Evolutionary conservation across 2,113 vertebrate species (phyloP).

Genomic region (Mirza zaza): DNA sequence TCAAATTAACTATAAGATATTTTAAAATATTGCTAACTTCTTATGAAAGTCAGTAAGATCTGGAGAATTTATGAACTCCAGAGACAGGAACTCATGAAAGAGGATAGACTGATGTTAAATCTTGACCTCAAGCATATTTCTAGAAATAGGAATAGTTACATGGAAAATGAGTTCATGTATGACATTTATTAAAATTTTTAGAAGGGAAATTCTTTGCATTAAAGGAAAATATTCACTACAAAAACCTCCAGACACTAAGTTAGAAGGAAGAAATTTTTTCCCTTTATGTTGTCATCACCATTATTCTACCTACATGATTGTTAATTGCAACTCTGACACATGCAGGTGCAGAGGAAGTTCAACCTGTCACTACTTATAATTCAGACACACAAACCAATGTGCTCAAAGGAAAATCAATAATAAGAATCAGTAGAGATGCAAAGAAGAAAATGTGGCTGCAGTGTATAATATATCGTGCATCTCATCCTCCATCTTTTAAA

Average conservation of each 20-base stretch:
- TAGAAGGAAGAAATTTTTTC: not conserved
- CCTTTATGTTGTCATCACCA: not conserved
- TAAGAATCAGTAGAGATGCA: not conserved
- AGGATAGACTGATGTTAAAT: not conserved
- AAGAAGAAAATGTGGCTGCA: constrained; percentile 8
- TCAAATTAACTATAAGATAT: not conserved
- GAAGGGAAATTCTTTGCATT: not conserved
- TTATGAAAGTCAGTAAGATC: not conserved
- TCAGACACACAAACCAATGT: not conserved
- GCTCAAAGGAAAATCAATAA: constrained; percentile 33
- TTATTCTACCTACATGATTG: not conserved
- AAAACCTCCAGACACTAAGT: not conserved
- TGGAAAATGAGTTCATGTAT: not conserved
- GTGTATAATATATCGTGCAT: not conserved
- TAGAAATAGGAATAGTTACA: constrained; percentile 8
- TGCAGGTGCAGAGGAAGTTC: constrained; percentile 38
- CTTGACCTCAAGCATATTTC: constrained; percentile 7
- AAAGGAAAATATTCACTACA: not conserved
- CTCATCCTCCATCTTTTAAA: not conserved
- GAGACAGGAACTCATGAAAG: not conserved
- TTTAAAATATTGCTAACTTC: not conserved
- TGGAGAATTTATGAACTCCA: not conserved
- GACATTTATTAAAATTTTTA: constrained; percentile 15
- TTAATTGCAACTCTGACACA: constrained; percentile 49
- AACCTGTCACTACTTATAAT: constrained; percentile 10